Evolutionary conservation across 2,888 invertebrate genomes (phyloP).

Genomic region (Sabellastarte sp.): DNA sequence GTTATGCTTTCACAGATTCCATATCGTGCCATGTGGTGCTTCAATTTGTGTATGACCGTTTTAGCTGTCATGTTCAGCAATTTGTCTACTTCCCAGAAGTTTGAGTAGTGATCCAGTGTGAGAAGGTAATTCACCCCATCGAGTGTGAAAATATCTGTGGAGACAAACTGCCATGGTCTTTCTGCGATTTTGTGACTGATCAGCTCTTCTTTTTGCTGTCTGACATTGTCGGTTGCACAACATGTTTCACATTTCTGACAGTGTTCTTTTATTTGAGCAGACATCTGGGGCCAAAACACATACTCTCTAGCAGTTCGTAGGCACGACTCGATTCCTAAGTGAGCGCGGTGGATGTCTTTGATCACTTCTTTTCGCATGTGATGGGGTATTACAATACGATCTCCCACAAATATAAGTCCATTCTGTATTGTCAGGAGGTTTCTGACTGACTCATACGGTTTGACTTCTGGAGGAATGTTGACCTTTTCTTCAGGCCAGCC

Average conservation of each 20-base stretch:
- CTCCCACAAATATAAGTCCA: conserved; percentile 10
- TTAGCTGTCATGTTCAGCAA: background rate
- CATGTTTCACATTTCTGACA: background rate
- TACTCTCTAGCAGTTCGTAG: conserved; percentile 8
- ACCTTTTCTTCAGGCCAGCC: conserved; percentile 11
- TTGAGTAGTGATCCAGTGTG: background rate
- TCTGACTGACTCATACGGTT: conserved; percentile 4
- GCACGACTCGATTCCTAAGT: conserved; percentile 10
- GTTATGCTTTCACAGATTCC: background rate
- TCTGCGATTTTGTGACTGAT: background rate
- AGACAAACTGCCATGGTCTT: background rate
- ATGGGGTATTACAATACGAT: conserved; percentile 12
- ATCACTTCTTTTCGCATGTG: conserved; percentile 13
- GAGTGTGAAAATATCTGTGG: background rate
- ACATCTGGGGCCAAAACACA: conserved; percentile 14
- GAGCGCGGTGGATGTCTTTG: conserved; percentile 9
- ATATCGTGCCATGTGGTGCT: background rate
- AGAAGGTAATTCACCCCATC: background rate
- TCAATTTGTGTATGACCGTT: background rate
- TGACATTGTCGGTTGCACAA: background rate
- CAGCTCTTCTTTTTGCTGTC: background rate
- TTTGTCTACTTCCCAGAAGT: background rate
- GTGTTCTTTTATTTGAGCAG: background rate
- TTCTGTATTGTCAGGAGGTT: conserved; percentile 7
- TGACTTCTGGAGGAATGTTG: background rate